These are phyloP conservation scores for Thymallus thymallus DNA, from an alignment of 2,113 vertebrate species.

Conservation along the genomic window DNA sequence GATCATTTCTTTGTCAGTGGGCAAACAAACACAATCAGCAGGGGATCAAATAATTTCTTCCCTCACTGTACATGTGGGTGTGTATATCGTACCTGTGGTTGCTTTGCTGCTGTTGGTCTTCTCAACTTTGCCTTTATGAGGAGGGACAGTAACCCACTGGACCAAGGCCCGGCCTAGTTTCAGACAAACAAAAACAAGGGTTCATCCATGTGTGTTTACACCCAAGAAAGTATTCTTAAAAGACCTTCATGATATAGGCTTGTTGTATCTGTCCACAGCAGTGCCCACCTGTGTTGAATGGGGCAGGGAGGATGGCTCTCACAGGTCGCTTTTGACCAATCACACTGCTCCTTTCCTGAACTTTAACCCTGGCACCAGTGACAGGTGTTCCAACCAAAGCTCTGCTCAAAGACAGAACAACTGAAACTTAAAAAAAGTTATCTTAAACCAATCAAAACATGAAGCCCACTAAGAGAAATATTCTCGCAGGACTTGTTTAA, in stretches of 20 bases:
- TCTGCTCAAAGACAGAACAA: constrained; percentile 22
- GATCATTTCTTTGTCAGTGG: no score
- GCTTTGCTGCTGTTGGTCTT: constrained; percentile 27
- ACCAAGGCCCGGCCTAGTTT: constrained; percentile 56
- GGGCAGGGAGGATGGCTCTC: constrained; percentile 89
- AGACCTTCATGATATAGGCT: no score
- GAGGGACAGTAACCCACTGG: constrained; percentile 67
- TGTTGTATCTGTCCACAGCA: constrained; percentile 26
- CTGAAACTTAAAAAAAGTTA: neutral
- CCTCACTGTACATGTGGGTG: no score
- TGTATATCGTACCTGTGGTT: constrained; percentile 42
- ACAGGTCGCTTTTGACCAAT: constrained; percentile 82
- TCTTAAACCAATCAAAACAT: no score
- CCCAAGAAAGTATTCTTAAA: neutral
- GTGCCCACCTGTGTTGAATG: constrained; percentile 61
- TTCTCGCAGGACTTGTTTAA: neutral
- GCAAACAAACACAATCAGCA: no score
- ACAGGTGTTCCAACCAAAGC: constrained; percentile 15
- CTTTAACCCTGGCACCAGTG: constrained; percentile 55
- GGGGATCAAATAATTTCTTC: no score
- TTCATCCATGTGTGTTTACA: neutral
- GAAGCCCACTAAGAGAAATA: neutral
- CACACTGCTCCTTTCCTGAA: constrained; percentile 68
- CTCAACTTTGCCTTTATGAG: constrained; percentile 55
- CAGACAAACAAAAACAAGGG: constrained; percentile 13